Evolutionary conservation across 2,797 vertebrate species (phyloP), one percentile per base, ranked within the genome.

Genomic region (Molossus molossus): DNA sequence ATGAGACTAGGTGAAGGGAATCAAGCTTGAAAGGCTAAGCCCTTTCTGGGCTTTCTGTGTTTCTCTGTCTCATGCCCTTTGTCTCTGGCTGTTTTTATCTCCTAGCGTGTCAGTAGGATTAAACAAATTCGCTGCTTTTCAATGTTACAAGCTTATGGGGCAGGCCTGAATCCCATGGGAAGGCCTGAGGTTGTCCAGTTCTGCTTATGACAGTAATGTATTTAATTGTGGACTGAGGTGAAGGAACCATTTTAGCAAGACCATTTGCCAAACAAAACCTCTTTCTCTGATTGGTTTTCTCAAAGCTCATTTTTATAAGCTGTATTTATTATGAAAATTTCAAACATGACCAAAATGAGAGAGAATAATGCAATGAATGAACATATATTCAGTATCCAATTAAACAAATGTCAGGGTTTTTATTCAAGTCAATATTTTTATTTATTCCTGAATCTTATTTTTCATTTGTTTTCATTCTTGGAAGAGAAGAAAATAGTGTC

Each of bases 371-470:
- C 27, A 94, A 76, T 60, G 37, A 88, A 79, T 77, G 9, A 15
- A 55, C 21, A 83, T 73, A 62, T 77, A 94, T 73, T 65, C 48
- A 72, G 12, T 70, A 83, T 6, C 29, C 4, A 69, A 25, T 62
- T 73, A 79, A 88, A 81, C 10, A 33, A 77, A 94, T 81, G 27
- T 48, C 67, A 60, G 45, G 48, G 60, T 86, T 90, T 93, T 81
- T 87, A 76, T 75, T 50, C 6, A 69, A 80, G 48, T 9, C 23
- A 91, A 11, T 72, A 58, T 91, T 88, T 94, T 83, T 0, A 91
- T 94, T 91, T 84, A 37, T n/a, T 83, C 29, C 70, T 81, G 15
- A 87, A 45, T 85, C 33, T 91, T 79, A 72, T 67, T 94, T 87
- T 87, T 88, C 21, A 80, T 69, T 92, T 92, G n/a, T 80, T 84